Percentiles rank a stretch among this genome's conserved stretches.
These are phyloP conservation scores for Epirrhoe tristata DNA, from an alignment of 2,888 invertebrate genomes.

Conservation along the genomic window DNA sequence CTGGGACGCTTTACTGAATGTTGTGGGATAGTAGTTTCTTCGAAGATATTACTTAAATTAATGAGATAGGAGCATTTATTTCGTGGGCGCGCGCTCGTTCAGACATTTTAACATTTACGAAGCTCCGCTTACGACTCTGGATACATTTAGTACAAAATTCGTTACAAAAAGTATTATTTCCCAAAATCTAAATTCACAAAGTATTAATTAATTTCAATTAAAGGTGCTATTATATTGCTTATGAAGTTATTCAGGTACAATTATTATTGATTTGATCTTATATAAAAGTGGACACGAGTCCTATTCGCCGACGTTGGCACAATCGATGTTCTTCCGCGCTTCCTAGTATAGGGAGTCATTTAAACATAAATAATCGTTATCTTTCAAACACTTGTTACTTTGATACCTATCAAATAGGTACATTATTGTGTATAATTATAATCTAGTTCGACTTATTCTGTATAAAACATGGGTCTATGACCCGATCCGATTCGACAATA, in stretches of 20 bases:
- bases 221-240: constrained; percentile 66
- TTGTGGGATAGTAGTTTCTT: constrained; percentile 84
- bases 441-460: constrained; percentile 12
- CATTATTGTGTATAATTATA: constrained; percentile 24
- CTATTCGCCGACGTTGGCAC: constrained; percentile 57
- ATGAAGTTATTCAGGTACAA: constrained; percentile 57
- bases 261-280: constrained; percentile 50
- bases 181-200: constrained; percentile 79
- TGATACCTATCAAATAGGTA: constrained; percentile 40
- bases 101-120: constrained; percentile 52
- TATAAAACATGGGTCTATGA: constrained; percentile 20
- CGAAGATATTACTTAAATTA: constrained; percentile 83
- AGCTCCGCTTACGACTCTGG: constrained; percentile 66
- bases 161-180: constrained; percentile 81
- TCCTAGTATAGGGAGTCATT: constrained; percentile 67
- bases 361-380: constrained; percentile 53
- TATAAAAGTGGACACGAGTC: constrained; percentile 32
- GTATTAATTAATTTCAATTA: constrained; percentile 76
- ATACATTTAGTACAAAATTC: constrained; percentile 81
- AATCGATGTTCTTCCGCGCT: constrained; percentile 77
- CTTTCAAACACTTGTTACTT: constrained; percentile 53
- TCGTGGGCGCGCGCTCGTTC: constrained; percentile 62
- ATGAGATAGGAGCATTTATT: constrained; percentile 83
- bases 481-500: constrained; percentile 30
- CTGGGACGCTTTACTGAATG: constrained; percentile 86